A percentile compares a stretch with the other conserved stretches of the same genome.
Conservation (phyloP, 2,797 vertebrate genomes). For the Galaxias olidus region DNA sequence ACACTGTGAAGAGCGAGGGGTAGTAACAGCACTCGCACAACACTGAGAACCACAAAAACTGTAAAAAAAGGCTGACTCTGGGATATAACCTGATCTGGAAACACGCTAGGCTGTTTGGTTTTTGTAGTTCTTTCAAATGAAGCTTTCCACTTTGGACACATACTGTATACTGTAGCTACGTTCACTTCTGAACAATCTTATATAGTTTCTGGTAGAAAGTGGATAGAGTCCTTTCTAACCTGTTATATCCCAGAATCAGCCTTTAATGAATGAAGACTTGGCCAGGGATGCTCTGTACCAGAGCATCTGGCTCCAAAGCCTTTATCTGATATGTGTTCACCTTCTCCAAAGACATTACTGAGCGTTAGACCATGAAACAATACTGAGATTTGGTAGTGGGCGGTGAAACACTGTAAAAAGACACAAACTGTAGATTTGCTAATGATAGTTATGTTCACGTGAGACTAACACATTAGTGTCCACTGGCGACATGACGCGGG, state of each 20-base stretch:
- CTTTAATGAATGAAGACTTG: too few species aligned
- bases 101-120: neutral
- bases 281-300: too few species aligned
- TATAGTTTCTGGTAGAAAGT: too few species aligned
- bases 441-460: conserved; percentile 1
- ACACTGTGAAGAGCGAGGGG: neutral
- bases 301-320: too few species aligned
- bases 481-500: neutral
- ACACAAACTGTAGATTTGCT: conserved; percentile 64
- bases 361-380: neutral
- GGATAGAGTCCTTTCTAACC: too few species aligned
- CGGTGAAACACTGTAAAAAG: conserved; percentile 15
- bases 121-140: too few species aligned
- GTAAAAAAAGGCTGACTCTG: neutral
- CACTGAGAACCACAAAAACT: too few species aligned
- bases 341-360: neutral
- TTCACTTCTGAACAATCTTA: too few species aligned
- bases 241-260: too few species aligned
- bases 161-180: too few species aligned
- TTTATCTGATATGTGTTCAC: neutral
- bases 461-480: neutral
- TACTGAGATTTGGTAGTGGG: neutral
- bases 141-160: too few species aligned
- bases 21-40: neutral
- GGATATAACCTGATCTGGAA: neutral